Evolutionary conservation across 1,140 invertebrate species (phyloP).

Genomic region (Lasioglossum albipes): DNA sequence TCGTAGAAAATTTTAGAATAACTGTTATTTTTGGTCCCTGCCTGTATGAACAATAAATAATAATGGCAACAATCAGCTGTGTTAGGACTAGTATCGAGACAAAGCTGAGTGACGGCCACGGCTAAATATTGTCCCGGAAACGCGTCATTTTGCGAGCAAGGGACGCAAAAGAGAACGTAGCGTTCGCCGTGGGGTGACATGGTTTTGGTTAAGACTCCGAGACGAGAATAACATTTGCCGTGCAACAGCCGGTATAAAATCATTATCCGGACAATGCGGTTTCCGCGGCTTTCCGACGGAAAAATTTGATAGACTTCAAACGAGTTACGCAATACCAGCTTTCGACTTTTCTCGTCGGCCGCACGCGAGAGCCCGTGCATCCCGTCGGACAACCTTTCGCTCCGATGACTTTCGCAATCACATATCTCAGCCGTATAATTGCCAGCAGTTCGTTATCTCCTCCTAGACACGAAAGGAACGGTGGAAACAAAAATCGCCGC

Average conservation of each 20-base stretch:
- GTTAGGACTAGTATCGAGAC: no score
- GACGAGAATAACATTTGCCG: conserved; percentile 10
- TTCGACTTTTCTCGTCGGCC: conserved; percentile 11
- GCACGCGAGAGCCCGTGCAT: conserved; percentile 1
- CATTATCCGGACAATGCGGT: conserved; percentile 30
- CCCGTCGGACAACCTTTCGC: conserved; percentile 16
- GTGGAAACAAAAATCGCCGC: background rate
- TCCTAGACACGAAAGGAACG: background rate
- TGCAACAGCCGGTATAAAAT: conserved; percentile 11
- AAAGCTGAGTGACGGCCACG: no score
- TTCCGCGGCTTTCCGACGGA: background rate
- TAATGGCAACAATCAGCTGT: no score
- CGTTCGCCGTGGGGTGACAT: background rate
- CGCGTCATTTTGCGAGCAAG: background rate
- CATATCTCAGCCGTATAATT: conserved; percentile 2
- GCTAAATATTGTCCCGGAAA: background rate
- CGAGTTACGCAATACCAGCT: conserved; percentile 6
- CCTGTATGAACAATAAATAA: no score
- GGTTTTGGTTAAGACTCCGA: no score
- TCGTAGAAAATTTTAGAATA: no score
- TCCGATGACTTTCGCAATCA: conserved; percentile 14
- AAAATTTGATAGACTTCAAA: conserved; percentile 18
- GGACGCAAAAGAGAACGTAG: no score
- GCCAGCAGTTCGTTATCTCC: background rate
- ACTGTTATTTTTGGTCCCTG: no score